Conservation (phyloP, 2,888 invertebrate genomes). For the Cephus pulcher region DNA sequence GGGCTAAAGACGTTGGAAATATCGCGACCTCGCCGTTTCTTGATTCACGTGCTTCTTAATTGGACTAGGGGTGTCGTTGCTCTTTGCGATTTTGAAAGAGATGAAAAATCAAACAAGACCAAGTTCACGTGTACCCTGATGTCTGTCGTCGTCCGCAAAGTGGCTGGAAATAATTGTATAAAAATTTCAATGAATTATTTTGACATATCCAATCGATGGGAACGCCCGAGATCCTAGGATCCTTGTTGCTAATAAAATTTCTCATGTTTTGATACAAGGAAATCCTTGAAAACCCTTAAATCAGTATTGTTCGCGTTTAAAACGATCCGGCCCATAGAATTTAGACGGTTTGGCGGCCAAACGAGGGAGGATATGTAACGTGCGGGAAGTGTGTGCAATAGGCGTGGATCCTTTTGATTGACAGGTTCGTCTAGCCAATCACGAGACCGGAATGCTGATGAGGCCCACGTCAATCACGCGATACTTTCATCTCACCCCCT, state of each 20-base stretch:
- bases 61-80: background rate
- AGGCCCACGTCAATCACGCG: conserved; percentile 81
- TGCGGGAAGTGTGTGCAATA: conserved; percentile 58
- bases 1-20: conserved; percentile 21
- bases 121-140: background rate
- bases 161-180: background rate
- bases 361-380: background rate
- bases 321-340: background rate
- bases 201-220: background rate
- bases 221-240: background rate
- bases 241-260: background rate
- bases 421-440: conserved; percentile 85
- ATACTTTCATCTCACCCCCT: conserved; percentile 60
- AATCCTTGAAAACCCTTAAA: background rate
- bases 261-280: background rate
- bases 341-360: background rate
- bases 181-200: background rate
- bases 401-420: conserved; percentile 77
- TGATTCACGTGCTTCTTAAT: conserved; percentile 19
- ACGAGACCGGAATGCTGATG: conserved; percentile 81
- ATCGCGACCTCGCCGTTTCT: conserved; percentile 29
- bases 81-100: background rate
- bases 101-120: background rate
- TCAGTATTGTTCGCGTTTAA: background rate
- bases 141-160: background rate